phyloP scores from a whole-genome alignment of 2,797 vertebrate genomes.

The Cynopterus sphinx region DNA sequence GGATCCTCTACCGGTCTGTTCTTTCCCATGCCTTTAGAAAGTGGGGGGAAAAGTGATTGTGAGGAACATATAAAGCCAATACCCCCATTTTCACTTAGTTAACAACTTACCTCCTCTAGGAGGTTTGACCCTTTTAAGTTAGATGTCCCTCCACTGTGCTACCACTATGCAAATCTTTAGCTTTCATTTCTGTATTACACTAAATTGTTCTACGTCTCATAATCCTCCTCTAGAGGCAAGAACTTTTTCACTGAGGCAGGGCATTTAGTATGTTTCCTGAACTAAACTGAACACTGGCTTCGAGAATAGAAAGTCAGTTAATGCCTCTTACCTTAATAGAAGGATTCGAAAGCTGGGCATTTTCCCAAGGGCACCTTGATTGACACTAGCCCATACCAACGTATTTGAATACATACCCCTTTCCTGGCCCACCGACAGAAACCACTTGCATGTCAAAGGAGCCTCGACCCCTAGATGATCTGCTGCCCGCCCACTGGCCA shows the following conservation, averaged over 20 bases:
- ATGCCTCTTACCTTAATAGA: conserved; percentile 53
- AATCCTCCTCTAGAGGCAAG: not conserved
- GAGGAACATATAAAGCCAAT: conserved; percentile 36
- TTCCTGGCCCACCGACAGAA: conserved; percentile 92
- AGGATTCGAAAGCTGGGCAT: conserved; percentile 4
- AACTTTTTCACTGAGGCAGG: not conserved
- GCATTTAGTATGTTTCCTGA: conserved; percentile 37
- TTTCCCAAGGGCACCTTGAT: conserved; percentile 32
- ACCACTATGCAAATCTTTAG: not conserved
- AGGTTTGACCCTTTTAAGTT: conserved; percentile 25
- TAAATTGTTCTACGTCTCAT: conserved; percentile 17
- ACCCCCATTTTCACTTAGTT: conserved; percentile 14
- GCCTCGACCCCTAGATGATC: conserved; percentile 91
- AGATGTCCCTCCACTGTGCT: not conserved
- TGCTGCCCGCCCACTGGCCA: conserved; percentile 95
- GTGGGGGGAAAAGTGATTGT: not conserved
- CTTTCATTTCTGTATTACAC: not conserved
- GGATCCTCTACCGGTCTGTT: conserved; percentile 76
- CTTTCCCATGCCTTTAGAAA: conserved; percentile 80
- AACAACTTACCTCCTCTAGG: not conserved
- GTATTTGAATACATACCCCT: conserved; percentile 81
- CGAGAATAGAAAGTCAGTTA: not conserved
- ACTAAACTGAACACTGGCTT: conserved; percentile 51
- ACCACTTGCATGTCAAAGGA: conserved; percentile 96
- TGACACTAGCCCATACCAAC: conserved; percentile 42